phyloP scores from a whole-genome alignment of 2,888 invertebrate genomes.

The Hirtodrosophila confusa region DNA sequence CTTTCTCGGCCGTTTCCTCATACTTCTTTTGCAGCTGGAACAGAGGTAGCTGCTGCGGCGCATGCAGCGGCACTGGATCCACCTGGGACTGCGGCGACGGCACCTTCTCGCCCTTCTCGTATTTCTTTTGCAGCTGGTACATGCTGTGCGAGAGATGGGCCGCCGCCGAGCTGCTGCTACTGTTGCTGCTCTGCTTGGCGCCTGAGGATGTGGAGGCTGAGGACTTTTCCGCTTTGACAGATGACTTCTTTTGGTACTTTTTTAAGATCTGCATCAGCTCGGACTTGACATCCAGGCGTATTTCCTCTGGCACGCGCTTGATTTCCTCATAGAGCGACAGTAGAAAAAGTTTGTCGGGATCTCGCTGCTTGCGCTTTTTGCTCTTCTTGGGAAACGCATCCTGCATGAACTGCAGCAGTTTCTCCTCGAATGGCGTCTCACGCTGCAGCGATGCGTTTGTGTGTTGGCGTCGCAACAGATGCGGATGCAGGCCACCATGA shows the following conservation, averaged over 20 bases:
- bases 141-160: slow-evolving; percentile 81
- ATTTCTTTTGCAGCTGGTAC: slow-evolving; percentile 83
- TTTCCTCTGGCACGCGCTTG: slow-evolving; percentile 82
- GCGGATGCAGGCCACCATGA: slow-evolving; percentile 80
- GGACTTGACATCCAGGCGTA: slow-evolving; percentile 81
- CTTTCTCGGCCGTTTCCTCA: slow-evolving; percentile 81
- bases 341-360: slow-evolving; percentile 82
- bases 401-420: slow-evolving; percentile 82
- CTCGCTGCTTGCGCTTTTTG: slow-evolving; percentile 82
- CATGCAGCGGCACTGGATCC: slow-evolving; percentile 76
- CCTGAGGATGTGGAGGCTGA: slow-evolving; percentile 66
- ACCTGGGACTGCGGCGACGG: slow-evolving; percentile 80
- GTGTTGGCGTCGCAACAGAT: slow-evolving; percentile 77
- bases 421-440: slow-evolving; percentile 82
- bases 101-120: slow-evolving; percentile 82
- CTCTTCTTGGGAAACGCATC: slow-evolving; percentile 83
- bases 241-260: slow-evolving; percentile 81
- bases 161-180: slow-evolving; percentile 57
- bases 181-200: slow-evolving; percentile 65
- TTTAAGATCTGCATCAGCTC: slow-evolving; percentile 83
- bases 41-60: slow-evolving; percentile 80
- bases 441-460: slow-evolving; percentile 74
- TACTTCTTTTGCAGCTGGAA: slow-evolving; percentile 83
- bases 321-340: slow-evolving; percentile 82
- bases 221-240: slow-evolving; percentile 78